A percentile compares a stretch with the other conserved stretches of the same genome.
Evolutionary conservation across 2,888 invertebrate species (phyloP).

Genomic region (Dermolepida albohirtum): DNA sequence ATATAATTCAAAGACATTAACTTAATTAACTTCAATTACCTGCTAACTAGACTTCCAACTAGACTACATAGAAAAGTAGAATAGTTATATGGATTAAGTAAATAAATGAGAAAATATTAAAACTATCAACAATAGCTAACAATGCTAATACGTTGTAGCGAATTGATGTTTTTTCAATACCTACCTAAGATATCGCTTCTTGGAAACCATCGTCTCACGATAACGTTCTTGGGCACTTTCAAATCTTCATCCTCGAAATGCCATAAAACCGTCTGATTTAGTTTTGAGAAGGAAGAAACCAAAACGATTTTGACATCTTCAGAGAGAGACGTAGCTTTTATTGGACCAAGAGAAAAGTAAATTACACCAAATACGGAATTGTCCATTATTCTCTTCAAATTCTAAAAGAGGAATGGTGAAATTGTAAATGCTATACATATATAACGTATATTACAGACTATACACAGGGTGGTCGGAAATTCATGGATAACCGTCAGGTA

Average conservation of each 20-base stretch:
- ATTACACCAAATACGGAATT: constrained; percentile 57
- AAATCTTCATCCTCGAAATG: constrained; percentile 57
- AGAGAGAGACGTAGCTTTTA: constrained; percentile 52
- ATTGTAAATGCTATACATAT: too few relatives aligned
- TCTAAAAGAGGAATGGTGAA: constrained; percentile 15
- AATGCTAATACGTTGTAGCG: too few relatives aligned
- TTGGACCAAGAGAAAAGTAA: constrained; percentile 60
- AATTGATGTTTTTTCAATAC: constrained; percentile 19
- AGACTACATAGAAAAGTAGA: too few relatives aligned
- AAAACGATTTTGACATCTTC: constrained; percentile 50
- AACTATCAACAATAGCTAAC: too few relatives aligned
- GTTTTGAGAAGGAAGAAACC: constrained; percentile 55
- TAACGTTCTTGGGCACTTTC: constrained; percentile 58
- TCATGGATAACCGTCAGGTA: too few relatives aligned
- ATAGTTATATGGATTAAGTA: too few relatives aligned
- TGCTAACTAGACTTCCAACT: too few relatives aligned
- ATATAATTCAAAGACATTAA: too few relatives aligned
- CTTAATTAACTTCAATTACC: too few relatives aligned
- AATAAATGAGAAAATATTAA: too few relatives aligned
- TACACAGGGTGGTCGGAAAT: too few relatives aligned
- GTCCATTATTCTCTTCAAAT: constrained; percentile 51
- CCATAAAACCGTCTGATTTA: constrained; percentile 60
- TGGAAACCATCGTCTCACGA: constrained; percentile 58
- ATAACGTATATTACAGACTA: too few relatives aligned
- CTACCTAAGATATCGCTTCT: constrained; percentile 61